Evolutionary conservation across 1,140 invertebrate genomes (phyloP).

Genomic region (Penaeus vannamei): DNA sequence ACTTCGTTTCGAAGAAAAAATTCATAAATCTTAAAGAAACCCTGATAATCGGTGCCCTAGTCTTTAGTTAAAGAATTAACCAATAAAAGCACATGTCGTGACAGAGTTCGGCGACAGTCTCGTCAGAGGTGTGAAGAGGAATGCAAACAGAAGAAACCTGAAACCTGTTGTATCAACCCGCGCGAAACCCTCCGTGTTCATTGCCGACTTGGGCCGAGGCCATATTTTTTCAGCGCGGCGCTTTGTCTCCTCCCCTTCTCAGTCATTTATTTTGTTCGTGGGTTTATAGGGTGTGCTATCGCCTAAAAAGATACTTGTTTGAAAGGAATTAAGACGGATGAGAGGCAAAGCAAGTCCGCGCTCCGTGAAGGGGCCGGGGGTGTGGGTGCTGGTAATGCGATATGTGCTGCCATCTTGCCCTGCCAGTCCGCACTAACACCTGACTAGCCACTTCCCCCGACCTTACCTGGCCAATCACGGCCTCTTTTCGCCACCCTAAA

Average conservation of each 20-base stretch:
- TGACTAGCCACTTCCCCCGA: conserved; percentile 60
- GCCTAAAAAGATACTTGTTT: too few relatives aligned
- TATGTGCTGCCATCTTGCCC: conserved; percentile 65
- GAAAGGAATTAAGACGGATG: background rate
- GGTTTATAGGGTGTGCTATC: too few relatives aligned
- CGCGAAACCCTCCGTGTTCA: conserved; percentile 31
- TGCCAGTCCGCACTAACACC: conserved; percentile 64
- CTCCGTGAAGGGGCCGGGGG: background rate
- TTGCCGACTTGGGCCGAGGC: background rate
- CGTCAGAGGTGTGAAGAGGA: conserved; percentile 63
- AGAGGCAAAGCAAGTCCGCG: background rate
- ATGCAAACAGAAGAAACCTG: conserved; percentile 56
- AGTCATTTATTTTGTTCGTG: too few relatives aligned
- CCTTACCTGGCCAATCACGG: conserved; percentile 56
- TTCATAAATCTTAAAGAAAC: background rate
- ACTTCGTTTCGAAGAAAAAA: background rate
- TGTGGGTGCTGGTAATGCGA: conserved; percentile 55
- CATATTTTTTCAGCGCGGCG: conserved; percentile 4
- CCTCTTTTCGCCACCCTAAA: conserved; percentile 13
- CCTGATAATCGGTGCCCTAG: background rate
- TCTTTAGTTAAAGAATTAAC: background rate
- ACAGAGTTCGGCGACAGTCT: background rate
- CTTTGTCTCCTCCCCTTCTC: background rate
- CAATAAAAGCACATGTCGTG: conserved; percentile 8
- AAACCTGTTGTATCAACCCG: conserved; percentile 56